A percentile compares a stretch with the other conserved stretches of the same genome.
These are phyloP conservation scores for Microchirus variegatus DNA, from an alignment of 2,797 vertebrate genomes.

Conservation along the genomic window DNA sequence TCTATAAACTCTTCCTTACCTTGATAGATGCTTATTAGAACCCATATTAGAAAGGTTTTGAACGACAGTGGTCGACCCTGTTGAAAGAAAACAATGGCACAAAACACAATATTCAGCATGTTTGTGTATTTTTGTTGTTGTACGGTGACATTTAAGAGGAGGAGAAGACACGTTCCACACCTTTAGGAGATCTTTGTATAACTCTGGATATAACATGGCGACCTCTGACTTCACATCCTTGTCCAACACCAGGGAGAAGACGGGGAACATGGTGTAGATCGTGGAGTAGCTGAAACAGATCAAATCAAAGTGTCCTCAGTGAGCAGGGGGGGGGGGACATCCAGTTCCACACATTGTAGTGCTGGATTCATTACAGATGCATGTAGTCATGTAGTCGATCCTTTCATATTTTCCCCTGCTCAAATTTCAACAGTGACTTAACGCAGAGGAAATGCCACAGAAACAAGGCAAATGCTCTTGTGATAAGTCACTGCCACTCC, in stretches of 20 bases:
- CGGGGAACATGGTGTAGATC: slow-evolving; percentile 98
- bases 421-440: slow-evolving; percentile 53
- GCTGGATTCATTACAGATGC: slow-evolving; percentile 30
- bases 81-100: slow-evolving; percentile 10
- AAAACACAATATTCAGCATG: neutral
- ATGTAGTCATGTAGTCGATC: slow-evolving; percentile 24
- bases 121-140: neutral
- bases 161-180: slow-evolving; percentile 63
- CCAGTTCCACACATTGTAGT: slow-evolving; percentile 26
- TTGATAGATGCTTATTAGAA: slow-evolving; percentile 99
- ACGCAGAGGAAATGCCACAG: slow-evolving; percentile 74
- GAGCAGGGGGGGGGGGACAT: slow-evolving; percentile 6
- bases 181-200: slow-evolving; percentile 99
- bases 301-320: neutral
- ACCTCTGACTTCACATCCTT: slow-evolving; percentile 98
- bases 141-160: neutral
- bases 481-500: slow-evolving; percentile 70
- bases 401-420: slow-evolving; percentile 60
- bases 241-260: slow-evolving; percentile 97
- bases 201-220: slow-evolving; percentile 97
- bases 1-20: slow-evolving; percentile 80
- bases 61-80: slow-evolving; percentile 96
- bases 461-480: slow-evolving; percentile 63
- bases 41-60: slow-evolving; percentile 98
- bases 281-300: slow-evolving; percentile 89